These are phyloP conservation scores for Enteromius mattozi DNA, from an alignment of 2,797 vertebrate genomes.

Conservation along the genomic window DNA sequence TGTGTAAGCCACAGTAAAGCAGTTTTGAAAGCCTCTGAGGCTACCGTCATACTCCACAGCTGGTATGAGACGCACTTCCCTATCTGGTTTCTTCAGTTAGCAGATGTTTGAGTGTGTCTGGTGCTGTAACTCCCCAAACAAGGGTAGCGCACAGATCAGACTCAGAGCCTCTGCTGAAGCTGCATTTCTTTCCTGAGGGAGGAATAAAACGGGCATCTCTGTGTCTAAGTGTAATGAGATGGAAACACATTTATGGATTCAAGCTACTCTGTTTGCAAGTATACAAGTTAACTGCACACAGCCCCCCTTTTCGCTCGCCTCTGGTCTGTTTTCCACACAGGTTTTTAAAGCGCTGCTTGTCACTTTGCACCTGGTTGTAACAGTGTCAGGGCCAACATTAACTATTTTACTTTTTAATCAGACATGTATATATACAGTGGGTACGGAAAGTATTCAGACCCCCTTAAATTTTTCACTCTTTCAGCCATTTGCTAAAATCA, in stretches of 20 bases:
- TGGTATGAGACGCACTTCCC: slow-evolving; percentile 37
- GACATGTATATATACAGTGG: no score
- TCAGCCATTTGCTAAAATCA: no score
- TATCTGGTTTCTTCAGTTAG: slow-evolving; percentile 62
- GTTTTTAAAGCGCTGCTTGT: slow-evolving; percentile 28
- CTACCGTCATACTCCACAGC: slow-evolving; percentile 39
- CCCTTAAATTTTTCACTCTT: no score
- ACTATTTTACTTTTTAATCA: no score
- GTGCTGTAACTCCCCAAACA: slow-evolving; percentile 47
- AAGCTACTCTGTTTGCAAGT: slow-evolving; percentile 43
- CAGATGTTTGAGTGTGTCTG: slow-evolving; percentile 61
- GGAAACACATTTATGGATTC: slow-evolving; percentile 61
- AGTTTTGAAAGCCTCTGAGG: slow-evolving; percentile 44
- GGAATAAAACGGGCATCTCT: slow-evolving; percentile 48
- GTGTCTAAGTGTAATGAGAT: slow-evolving; percentile 65
- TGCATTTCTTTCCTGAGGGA: slow-evolving; percentile 53
- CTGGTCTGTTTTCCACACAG: slow-evolving; percentile 11
- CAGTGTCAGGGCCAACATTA: background rate
- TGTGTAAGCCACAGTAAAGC: slow-evolving; percentile 44
- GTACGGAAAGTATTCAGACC: no score
- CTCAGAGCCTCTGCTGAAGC: slow-evolving; percentile 54
- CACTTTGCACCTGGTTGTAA: background rate
- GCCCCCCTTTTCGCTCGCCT: background rate
- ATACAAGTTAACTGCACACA: slow-evolving; percentile 18
- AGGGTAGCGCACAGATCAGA: slow-evolving; percentile 39